Evolutionary conservation across 1,140 invertebrate genomes (phyloP).

Genomic region (Mya arenaria): DNA sequence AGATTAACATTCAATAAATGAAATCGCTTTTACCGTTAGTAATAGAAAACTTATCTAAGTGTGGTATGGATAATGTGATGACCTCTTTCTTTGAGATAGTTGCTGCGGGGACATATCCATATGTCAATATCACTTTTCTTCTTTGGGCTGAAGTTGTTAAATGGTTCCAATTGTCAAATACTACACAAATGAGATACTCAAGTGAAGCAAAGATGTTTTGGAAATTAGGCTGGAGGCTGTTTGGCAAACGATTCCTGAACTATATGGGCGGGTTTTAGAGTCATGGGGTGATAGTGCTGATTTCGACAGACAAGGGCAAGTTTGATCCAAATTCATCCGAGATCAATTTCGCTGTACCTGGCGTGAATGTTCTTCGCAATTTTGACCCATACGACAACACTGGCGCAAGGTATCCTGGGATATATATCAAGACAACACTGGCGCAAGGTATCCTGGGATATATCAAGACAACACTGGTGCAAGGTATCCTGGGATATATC

Average conservation of each 20-base stretch:
- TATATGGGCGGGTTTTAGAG: conserved; percentile 1
- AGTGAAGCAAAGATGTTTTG: conserved; percentile 12
- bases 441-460: too few relatives aligned
- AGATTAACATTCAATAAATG: too few relatives aligned
- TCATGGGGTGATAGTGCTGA: neutral
- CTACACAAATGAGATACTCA: conserved; percentile 42
- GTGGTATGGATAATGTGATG: too few relatives aligned
- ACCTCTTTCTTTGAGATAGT: too few relatives aligned
- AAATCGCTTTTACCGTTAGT: too few relatives aligned
- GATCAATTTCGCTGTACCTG: conserved; percentile 16
- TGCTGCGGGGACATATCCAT: too few relatives aligned
- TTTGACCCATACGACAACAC: conserved; percentile 12
- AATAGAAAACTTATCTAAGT: too few relatives aligned
- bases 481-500: too few relatives aligned
- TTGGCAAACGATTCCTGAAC: conserved; percentile 7
- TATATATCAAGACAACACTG: too few relatives aligned
- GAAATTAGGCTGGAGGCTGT: conserved; percentile 12
- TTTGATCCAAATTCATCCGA: neutral
- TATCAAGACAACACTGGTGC: too few relatives aligned
- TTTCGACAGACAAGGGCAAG: neutral
- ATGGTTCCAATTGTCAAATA: conserved; percentile 40
- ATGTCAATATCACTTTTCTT: conserved; percentile 7
- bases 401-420: too few relatives aligned
- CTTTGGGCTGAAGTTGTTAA: conserved; percentile 38
- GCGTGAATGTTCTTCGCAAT: neutral